A percentile compares a stretch with the other conserved stretches of the same genome.
Conservation (phyloP, 2,888 invertebrate genomes). For the Adineta ricciae region DNA sequence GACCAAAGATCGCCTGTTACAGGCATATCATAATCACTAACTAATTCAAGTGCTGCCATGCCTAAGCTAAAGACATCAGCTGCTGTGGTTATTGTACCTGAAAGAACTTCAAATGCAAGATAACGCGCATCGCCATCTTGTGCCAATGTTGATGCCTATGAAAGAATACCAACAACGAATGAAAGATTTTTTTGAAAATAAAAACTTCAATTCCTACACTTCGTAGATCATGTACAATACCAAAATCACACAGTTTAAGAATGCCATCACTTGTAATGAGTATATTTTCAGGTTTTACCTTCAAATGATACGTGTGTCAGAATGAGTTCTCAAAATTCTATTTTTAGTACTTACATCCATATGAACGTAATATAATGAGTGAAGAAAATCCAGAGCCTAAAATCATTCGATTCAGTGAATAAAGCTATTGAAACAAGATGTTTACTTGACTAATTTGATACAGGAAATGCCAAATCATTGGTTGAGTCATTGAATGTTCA, state of each 20-base stretch:
- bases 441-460: slow-evolving; percentile 24
- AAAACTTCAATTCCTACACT: slow-evolving; percentile 41
- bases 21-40: slow-evolving; percentile 63
- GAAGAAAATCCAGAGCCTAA: slow-evolving; percentile 8
- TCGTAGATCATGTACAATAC: slow-evolving; percentile 60
- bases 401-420: not conserved
- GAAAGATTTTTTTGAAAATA: not conserved
- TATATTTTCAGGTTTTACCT: slow-evolving; percentile 69
- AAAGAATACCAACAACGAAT: slow-evolving; percentile 31
- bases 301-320: not conserved
- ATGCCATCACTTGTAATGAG: slow-evolving; percentile 58
- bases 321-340: not conserved
- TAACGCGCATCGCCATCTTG: slow-evolving; percentile 68
- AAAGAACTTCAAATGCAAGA: slow-evolving; percentile 63
- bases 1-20: slow-evolving; percentile 63
- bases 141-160: slow-evolving; percentile 53
- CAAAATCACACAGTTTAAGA: slow-evolving; percentile 68
- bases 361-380: not conserved
- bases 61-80: slow-evolving; percentile 64
- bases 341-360: not conserved
- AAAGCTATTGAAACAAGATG: not conserved
- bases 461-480: slow-evolving; percentile 34
- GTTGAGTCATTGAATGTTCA: not conserved
- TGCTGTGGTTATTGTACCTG: slow-evolving; percentile 55
- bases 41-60: slow-evolving; percentile 62